A percentile compares a stretch with the other conserved stretches of the same genome.
Conservation (phyloP, 2,888 invertebrate species). For the Eupelmus urozonus region DNA sequence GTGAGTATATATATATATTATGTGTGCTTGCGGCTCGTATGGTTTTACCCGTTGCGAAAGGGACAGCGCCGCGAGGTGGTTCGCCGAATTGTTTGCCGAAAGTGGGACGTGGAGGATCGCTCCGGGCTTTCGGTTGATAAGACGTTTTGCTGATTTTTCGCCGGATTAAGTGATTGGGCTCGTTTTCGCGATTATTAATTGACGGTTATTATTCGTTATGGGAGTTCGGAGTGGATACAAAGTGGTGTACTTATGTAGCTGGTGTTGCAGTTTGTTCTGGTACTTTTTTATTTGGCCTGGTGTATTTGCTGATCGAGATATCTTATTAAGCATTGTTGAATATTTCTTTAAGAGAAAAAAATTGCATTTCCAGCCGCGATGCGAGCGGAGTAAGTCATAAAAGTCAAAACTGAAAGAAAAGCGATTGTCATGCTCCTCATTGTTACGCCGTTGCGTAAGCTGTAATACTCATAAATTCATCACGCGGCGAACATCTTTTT, state of each 20-base stretch:
- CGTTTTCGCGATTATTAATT: neutral
- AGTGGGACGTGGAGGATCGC: neutral
- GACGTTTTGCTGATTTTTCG: too few species aligned
- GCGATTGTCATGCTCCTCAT: neutral
- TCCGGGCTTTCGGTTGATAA: too few species aligned
- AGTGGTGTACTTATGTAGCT: too few species aligned
- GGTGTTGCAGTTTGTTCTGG: too few species aligned
- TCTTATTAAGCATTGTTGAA: too few species aligned
- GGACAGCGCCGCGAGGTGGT: neutral
- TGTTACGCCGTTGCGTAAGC: constrained; percentile 1
- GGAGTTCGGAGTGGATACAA: too few species aligned
- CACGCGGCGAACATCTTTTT: neutral
- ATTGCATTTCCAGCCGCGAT: too few species aligned
- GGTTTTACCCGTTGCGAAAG: neutral
- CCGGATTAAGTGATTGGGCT: too few species aligned
- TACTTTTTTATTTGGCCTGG: too few species aligned
- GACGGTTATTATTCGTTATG: too few species aligned
- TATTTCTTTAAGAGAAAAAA: too few species aligned
- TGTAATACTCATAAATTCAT: neutral
- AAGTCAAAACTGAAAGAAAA: constrained; percentile 7
- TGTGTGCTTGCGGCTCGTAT: neutral
- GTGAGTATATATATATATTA: constrained; percentile 81
- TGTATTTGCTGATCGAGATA: too few species aligned
- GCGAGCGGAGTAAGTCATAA: constrained; percentile 6
- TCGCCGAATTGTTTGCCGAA: neutral